Evolutionary conservation across 1,140 invertebrate species (phyloP), one percentile per base, ranked within the genome.

Genomic region (Hylaeus anthracinus): DNA sequence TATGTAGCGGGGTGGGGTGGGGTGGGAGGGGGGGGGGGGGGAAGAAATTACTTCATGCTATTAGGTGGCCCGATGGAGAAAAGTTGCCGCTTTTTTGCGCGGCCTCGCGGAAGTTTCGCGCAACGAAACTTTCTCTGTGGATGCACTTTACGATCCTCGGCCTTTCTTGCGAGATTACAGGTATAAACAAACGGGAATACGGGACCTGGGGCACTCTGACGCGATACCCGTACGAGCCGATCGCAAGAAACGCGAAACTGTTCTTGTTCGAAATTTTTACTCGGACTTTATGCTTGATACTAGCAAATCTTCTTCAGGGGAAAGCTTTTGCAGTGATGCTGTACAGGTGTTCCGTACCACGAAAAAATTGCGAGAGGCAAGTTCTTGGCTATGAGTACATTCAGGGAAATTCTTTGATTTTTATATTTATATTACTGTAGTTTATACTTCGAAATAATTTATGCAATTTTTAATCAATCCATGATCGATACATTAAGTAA

Each of bases 41-140:
- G 8, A 53, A 72, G 76, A 64, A 79, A 79, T 79, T 79, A 72
- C 76, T 79, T 79, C 14, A 48, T 61, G 70, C 69, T 79, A 63
- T 79, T 79, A 63, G 64, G 61, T 60, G 8, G 67, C 39, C 26
- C 39, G 10, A 0, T 5, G 55, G n/a, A 77, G 53, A 51, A 58
- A 72, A 77, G 53, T 76, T 26, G 63, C 63, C 53, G 39, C 39
- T 39, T 70, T 71, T 71, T 71, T 71, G 69, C 58, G 56, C 60
- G 12, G 26, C 48, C 48, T 8, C 26, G 76, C 45, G 58, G 3
- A 72, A 79, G 58, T 79, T 79, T 63, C 56, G 14, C 53, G 53
- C 5, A 48, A 48, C 8, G 12, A 43, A 65, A 65, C 41, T 71
- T 58, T 45, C 41, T 48, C 10, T n/a, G 12, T 2, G 39, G 61